Percentiles rank a stretch among this genome's conserved stretches.
Evolutionary conservation across 2,888 invertebrate genomes (phyloP).

Genomic region (Allacma fusca): DNA sequence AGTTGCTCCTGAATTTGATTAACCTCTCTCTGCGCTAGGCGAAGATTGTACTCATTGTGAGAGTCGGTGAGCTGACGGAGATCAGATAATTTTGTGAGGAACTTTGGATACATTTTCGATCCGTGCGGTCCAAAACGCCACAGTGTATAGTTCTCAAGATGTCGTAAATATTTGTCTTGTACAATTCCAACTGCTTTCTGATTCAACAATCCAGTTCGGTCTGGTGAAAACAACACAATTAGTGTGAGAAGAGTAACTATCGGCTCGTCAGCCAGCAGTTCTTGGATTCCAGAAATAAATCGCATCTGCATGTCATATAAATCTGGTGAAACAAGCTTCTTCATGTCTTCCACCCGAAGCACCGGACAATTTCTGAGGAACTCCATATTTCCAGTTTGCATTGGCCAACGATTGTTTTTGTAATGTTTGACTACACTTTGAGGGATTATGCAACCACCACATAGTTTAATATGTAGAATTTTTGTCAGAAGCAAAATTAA

Average conservation of each 20-base stretch:
- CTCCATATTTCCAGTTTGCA: slow-evolving; percentile 48
- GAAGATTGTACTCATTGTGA: slow-evolving; percentile 62
- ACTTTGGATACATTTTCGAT: slow-evolving; percentile 55
- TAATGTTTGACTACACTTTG: too few species aligned
- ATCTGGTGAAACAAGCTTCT: slow-evolving; percentile 62
- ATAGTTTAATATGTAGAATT: too few species aligned
- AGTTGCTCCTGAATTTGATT: slow-evolving; percentile 62
- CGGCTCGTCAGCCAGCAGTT: slow-evolving; percentile 64
- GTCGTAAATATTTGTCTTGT: slow-evolving; percentile 64
- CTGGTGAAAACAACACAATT: slow-evolving; percentile 65
- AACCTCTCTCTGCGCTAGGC: slow-evolving; percentile 62
- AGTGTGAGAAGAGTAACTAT: slow-evolving; percentile 65
- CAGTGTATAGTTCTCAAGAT: slow-evolving; percentile 59
- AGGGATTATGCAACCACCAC: too few species aligned
- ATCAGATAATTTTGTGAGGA: slow-evolving; percentile 65
- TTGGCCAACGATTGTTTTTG: slow-evolving; percentile 62
- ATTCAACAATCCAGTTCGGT: slow-evolving; percentile 63
- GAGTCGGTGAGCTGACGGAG: slow-evolving; percentile 64
- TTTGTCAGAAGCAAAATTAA: too few species aligned
- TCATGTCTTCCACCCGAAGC: slow-evolving; percentile 62
- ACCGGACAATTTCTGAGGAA: slow-evolving; percentile 61
- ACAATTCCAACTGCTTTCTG: slow-evolving; percentile 62
- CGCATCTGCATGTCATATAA: slow-evolving; percentile 65
- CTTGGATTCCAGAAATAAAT: slow-evolving; percentile 64
- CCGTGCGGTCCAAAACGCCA: slow-evolving; percentile 55